phyloP scores from a whole-genome alignment of 2,113 vertebrate species.

The Oryzias celebensis region DNA sequence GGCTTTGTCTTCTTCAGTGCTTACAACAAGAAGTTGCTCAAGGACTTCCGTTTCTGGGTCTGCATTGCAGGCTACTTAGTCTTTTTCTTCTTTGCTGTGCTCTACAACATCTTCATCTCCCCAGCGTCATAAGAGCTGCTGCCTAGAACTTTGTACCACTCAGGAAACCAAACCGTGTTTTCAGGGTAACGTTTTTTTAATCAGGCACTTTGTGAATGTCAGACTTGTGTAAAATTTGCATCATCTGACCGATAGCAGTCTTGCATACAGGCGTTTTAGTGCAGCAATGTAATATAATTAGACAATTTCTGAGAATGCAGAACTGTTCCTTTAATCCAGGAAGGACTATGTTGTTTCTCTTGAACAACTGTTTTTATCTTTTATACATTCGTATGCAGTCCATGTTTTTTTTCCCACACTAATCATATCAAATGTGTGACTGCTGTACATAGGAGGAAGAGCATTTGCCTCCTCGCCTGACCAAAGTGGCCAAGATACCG shows the following conservation, averaged over 20 bases:
- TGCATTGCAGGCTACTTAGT: constrained; percentile 80
- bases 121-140: constrained; percentile 61
- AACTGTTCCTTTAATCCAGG: background rate
- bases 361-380: background rate
- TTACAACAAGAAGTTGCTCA: constrained; percentile 83
- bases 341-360: background rate
- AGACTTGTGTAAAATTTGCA: no score
- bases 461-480: no score
- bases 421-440: no score
- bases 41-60: constrained; percentile 87
- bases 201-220: constrained; percentile 1
- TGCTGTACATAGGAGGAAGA: no score
- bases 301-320: background rate
- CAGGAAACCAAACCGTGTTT: constrained; percentile 22
- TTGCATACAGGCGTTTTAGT: constrained; percentile 26
- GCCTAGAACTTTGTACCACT: constrained; percentile 11
- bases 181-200: constrained; percentile 1
- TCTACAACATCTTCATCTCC: constrained; percentile 87
- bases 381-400: constrained; percentile 1
- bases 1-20: constrained; percentile 90
- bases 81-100: constrained; percentile 82
- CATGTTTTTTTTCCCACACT: background rate
- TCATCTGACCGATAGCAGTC: background rate
- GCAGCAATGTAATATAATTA: constrained; percentile 12
- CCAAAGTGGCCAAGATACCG: no score